phyloP scores from a whole-genome alignment of 2,797 vertebrate genomes.

The Carduelis carduelis region DNA sequence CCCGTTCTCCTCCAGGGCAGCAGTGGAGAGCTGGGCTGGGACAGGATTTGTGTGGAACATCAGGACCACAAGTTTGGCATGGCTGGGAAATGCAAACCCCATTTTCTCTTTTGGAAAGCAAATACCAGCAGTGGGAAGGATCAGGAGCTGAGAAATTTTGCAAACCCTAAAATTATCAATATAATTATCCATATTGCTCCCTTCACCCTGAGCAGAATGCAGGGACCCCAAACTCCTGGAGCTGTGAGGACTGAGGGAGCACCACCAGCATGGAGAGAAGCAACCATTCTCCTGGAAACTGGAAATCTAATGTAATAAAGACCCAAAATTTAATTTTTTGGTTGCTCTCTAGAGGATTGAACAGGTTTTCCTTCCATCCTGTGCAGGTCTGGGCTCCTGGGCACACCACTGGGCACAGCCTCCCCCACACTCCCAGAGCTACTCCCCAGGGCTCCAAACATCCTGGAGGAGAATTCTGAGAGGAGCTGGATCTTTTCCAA shows the following conservation, averaged over 20 bases:
- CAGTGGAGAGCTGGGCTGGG: neutral
- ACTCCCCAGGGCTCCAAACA: neutral
- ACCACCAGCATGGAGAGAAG: neutral
- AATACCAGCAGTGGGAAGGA: accelerated
- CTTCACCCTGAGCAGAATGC: neutral
- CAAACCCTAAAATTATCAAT: accelerated
- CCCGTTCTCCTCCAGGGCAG: slow-evolving; percentile 30
- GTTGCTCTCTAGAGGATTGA: neutral
- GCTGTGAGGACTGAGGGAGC: neutral
- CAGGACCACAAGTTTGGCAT: neutral
- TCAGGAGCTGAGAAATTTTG: neutral
- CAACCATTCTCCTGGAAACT: neutral
- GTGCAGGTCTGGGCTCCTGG: accelerated
- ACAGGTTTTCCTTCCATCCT: neutral
- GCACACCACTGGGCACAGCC: neutral
- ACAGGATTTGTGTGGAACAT: neutral
- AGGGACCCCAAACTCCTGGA: neutral
- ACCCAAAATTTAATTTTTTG: accelerated
- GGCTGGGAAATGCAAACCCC: slow-evolving; percentile 13
- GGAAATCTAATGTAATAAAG: neutral
- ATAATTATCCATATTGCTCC: neutral
- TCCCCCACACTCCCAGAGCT: accelerated
- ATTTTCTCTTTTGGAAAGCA: neutral
- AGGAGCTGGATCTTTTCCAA: neutral
- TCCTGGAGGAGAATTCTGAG: neutral